phyloP scores from a whole-genome alignment of 1,140 invertebrate species.

The Cherax destructor region DNA sequence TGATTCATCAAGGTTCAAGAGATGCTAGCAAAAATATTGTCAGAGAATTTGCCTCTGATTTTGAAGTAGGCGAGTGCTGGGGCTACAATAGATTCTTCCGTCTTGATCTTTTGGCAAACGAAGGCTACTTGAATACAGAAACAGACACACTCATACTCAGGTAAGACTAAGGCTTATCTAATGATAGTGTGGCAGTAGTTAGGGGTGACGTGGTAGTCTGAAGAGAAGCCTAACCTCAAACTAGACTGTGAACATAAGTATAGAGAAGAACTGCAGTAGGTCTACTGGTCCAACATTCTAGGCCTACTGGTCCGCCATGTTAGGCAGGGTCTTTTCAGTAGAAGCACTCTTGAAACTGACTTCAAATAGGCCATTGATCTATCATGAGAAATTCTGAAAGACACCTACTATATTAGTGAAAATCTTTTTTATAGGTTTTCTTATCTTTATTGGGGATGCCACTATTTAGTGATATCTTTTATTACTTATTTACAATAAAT shows the following conservation, averaged over 20 bases:
- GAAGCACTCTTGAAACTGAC: too few species aligned
- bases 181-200: background rate
- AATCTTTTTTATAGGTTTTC: background rate
- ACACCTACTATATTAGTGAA: too few species aligned
- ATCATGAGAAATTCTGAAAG: too few species aligned
- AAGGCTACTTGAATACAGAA: slow-evolving; percentile 87
- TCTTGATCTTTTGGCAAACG: slow-evolving; percentile 90
- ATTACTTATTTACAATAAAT: too few species aligned
- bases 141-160: slow-evolving; percentile 84
- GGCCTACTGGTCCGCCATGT: too few species aligned
- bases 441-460: background rate
- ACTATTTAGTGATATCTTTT: too few species aligned
- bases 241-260: too few species aligned
- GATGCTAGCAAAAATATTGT: slow-evolving; percentile 94
- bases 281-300: too few species aligned
- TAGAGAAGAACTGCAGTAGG: too few species aligned
- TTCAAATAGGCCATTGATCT: too few species aligned
- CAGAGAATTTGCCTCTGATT: slow-evolving; percentile 91
- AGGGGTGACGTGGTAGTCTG: background rate
- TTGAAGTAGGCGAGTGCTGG: slow-evolving; percentile 98
- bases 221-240: too few species aligned
- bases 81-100: slow-evolving; percentile 96
- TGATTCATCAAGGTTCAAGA: slow-evolving; percentile 91
- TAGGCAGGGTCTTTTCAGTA: too few species aligned
- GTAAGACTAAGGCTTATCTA: slow-evolving; percentile 49